Percentiles rank a stretch among this genome's conserved stretches.
Conservation (phyloP, 1,140 invertebrate species). For the Tetramorium simillimum region DNA sequence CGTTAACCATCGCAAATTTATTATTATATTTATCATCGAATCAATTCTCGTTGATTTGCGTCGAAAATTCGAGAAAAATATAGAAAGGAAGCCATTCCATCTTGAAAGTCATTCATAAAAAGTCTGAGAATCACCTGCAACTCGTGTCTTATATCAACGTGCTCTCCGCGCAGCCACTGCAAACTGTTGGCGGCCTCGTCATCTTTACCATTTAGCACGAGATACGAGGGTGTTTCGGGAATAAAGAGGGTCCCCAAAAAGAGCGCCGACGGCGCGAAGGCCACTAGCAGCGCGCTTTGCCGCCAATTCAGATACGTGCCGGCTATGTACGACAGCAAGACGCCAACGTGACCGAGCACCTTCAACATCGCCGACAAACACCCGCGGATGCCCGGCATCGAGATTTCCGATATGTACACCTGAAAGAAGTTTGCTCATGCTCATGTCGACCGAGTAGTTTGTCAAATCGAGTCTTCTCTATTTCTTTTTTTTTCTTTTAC, state of each 20-base stretch:
- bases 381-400: constrained; percentile 93
- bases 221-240: constrained; percentile 93
- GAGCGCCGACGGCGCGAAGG: constrained; percentile 90
- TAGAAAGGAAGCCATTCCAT: background rate
- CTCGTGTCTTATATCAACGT: constrained; percentile 90
- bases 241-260: constrained; percentile 90
- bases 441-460: background rate
- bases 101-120: background rate
- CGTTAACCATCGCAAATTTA: background rate
- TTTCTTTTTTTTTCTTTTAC: constrained; percentile 79
- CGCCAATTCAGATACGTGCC: constrained; percentile 94
- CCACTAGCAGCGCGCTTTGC: constrained; percentile 91
- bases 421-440: constrained; percentile 74
- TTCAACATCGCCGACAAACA: constrained; percentile 94
- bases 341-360: constrained; percentile 93
- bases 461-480: background rate
- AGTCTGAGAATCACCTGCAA: constrained; percentile 80
- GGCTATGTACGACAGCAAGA: constrained; percentile 92
- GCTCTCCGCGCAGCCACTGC: constrained; percentile 91
- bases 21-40: background rate
- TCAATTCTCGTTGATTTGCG: background rate
- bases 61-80: background rate
- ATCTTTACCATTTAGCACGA: constrained; percentile 90
- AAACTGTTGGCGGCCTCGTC: constrained; percentile 92
- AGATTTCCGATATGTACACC: constrained; percentile 96